Percentiles rank a stretch among this genome's conserved stretches.
These are phyloP conservation scores for Xiphophorus hellerii DNA, from an alignment of 2,113 vertebrate species.

Conservation along the genomic window DNA sequence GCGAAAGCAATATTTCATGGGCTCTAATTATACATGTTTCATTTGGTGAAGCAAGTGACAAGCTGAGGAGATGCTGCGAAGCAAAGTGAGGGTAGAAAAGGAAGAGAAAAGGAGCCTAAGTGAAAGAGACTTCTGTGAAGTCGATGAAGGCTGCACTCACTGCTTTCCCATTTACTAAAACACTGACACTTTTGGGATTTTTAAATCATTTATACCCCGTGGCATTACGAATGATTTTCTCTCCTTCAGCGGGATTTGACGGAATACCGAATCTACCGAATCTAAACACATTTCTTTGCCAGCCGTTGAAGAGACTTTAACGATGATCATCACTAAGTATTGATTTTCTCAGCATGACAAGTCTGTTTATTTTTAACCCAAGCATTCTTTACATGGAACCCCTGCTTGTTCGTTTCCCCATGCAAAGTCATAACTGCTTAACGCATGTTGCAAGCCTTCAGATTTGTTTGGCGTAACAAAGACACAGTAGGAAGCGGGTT, in stretches of 20 bases:
- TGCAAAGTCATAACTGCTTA: slow-evolving; percentile 24
- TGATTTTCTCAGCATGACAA: slow-evolving; percentile 40
- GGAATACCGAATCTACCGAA: slow-evolving; percentile 58
- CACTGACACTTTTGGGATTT: slow-evolving; percentile 49
- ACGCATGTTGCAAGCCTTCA: slow-evolving; percentile 20
- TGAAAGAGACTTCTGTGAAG: slow-evolving; percentile 56
- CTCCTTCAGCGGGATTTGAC: slow-evolving; percentile 48
- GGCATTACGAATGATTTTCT: slow-evolving; percentile 45
- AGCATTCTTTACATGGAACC: slow-evolving; percentile 10
- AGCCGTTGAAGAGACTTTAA: slow-evolving; percentile 24
- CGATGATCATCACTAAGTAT: slow-evolving; percentile 34
- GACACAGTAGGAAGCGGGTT: slow-evolving; percentile 26
- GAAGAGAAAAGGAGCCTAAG: slow-evolving; percentile 18
- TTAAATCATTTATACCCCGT: slow-evolving; percentile 50
- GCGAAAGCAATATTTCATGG: slow-evolving; percentile 5
- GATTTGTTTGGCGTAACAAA: slow-evolving; percentile 26
- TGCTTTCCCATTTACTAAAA: slow-evolving; percentile 48
- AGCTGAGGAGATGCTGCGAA: slow-evolving; percentile 30
- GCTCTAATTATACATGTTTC: slow-evolving; percentile 22
- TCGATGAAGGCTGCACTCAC: slow-evolving; percentile 40
- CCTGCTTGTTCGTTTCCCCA: slow-evolving; percentile 1
- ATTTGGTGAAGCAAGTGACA: slow-evolving; percentile 38
- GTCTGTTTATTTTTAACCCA: slow-evolving; percentile 18
- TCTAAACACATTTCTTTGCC: slow-evolving; percentile 33
- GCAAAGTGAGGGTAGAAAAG: not conserved